These are phyloP conservation scores for Elachura formosa DNA, from an alignment of 2,113 vertebrate species.

Conservation along the genomic window DNA sequence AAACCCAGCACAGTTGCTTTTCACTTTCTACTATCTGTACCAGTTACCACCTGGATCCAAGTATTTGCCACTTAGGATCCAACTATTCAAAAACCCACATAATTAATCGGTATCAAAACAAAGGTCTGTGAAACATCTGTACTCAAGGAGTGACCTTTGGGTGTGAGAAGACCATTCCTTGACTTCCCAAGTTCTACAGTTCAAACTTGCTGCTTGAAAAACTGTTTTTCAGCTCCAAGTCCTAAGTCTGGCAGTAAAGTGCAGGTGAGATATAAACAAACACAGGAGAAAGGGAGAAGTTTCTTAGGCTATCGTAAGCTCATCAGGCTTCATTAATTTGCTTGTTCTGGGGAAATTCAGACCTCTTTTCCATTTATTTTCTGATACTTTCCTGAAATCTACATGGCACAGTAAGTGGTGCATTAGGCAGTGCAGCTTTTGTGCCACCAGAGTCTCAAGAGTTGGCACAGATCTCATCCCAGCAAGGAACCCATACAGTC, in stretches of 20 bases:
- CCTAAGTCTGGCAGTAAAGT: background rate
- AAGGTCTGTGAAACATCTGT: background rate
- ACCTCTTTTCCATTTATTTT: background rate
- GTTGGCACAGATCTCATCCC: background rate
- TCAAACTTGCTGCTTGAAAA: background rate
- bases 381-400: background rate
- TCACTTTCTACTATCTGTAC: constrained; percentile 39
- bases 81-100: background rate
- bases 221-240: background rate
- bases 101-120: background rate
- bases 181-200: background rate
- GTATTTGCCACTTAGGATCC: background rate
- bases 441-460: background rate
- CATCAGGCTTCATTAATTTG: background rate
- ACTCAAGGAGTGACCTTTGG: background rate
- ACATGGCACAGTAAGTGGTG: background rate
- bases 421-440: background rate
- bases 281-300: background rate
- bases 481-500: background rate
- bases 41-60: constrained; percentile 24
- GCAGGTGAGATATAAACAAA: background rate
- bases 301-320: background rate
- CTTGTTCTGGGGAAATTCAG: background rate
- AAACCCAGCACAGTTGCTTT: constrained; percentile 24
- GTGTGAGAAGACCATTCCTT: background rate